A percentile compares a stretch with the other conserved stretches of the same genome.
phyloP scores from a whole-genome alignment of 2,797 vertebrate genomes.

The Peromyscus nudipes region DNA sequence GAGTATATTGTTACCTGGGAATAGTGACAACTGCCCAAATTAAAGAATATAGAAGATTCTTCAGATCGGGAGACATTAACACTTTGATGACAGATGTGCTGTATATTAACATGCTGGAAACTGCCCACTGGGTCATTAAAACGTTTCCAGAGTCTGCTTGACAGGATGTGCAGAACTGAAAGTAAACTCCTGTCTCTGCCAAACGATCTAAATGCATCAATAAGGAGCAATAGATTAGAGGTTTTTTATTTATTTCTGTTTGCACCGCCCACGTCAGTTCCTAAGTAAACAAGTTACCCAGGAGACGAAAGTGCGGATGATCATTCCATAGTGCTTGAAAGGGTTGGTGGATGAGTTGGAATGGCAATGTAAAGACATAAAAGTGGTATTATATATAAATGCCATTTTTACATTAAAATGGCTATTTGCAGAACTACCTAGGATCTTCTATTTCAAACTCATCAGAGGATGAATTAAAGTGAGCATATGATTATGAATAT shows the following conservation, averaged over 20 bases:
- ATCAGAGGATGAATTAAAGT: neutral
- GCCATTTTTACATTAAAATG: neutral
- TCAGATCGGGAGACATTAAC: neutral
- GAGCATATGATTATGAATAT: neutral
- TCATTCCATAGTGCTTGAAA: neutral
- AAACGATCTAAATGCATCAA: neutral
- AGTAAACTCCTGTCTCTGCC: neutral
- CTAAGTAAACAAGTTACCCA: slow-evolving; percentile 10
- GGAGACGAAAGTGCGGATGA: neutral
- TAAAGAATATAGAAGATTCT: neutral
- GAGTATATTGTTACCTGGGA: neutral
- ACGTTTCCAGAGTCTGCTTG: neutral
- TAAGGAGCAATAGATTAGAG: neutral
- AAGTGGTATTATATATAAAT: neutral
- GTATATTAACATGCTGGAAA: neutral
- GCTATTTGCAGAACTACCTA: neutral
- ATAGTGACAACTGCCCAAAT: neutral
- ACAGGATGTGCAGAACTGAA: neutral
- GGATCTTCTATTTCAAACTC: slow-evolving; percentile 35
- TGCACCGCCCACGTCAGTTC: neutral
- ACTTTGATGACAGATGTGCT: neutral
- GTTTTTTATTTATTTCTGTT: neutral
- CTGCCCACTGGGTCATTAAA: neutral
- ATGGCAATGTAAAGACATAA: neutral
- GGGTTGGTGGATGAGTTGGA: neutral